Conservation (phyloP, 2,797 vertebrate species). For the Loriculus beryllinus region DNA sequence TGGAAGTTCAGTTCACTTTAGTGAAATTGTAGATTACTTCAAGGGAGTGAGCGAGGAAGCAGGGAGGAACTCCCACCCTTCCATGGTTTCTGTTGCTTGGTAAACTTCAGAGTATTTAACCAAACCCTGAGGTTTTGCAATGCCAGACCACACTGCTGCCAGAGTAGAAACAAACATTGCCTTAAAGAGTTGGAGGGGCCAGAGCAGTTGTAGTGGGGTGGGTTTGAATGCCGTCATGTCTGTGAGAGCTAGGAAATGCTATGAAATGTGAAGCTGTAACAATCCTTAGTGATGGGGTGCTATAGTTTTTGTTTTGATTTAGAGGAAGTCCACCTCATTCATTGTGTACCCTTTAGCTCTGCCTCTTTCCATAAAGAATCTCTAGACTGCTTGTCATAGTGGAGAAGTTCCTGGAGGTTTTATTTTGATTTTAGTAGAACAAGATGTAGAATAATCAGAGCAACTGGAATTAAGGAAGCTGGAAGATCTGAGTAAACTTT, state of each 20-base stretch:
- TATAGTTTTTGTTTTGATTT: neutral
- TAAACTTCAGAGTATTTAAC: neutral
- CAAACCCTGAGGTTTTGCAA: neutral
- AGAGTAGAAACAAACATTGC: neutral
- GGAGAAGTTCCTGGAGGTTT: neutral
- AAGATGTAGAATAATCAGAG: neutral
- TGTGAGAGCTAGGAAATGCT: neutral
- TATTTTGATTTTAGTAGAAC: conserved; percentile 10
- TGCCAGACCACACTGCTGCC: neutral
- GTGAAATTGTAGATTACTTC: neutral
- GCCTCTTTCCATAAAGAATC: neutral
- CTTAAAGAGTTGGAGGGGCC: neutral
- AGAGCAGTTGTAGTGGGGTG: neutral
- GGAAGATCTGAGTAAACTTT: neutral
- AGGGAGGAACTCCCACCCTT: neutral
- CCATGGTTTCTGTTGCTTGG: neutral
- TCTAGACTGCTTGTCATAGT: neutral
- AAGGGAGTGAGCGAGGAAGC: neutral
- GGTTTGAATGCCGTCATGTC: neutral
- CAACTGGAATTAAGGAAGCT: neutral
- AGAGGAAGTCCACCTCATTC: neutral
- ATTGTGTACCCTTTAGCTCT: neutral
- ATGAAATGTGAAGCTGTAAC: neutral
- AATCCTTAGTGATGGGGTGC: neutral
- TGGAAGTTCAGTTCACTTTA: neutral